Conservation (phyloP, 2,113 vertebrate species). For the Balaeniceps rex region DNA sequence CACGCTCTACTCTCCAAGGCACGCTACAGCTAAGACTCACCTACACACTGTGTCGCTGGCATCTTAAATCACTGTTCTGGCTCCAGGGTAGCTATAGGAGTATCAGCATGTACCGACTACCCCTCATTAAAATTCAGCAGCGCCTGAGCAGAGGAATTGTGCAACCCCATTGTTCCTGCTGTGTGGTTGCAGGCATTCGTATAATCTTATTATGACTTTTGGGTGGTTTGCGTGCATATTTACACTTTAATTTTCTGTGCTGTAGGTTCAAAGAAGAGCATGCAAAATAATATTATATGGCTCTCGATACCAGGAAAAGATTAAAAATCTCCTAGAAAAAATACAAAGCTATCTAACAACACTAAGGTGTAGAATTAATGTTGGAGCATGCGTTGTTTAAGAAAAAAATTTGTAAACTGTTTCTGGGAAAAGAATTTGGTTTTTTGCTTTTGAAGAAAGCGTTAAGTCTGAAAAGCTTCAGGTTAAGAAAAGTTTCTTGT, state of each 20-base stretch:
- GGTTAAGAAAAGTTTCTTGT: not conserved
- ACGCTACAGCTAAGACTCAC: not conserved
- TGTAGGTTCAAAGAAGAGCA: not conserved
- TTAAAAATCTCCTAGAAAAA: not conserved
- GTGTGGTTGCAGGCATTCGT: constrained; percentile 20
- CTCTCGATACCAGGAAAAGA: not conserved
- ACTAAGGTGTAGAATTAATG: not conserved
- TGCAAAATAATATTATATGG: not conserved
- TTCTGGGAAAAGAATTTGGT: not conserved
- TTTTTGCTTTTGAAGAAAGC: not conserved
- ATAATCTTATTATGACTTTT: constrained; percentile 37
- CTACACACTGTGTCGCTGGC: not conserved
- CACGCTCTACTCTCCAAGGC: not conserved
- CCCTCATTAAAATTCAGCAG: constrained; percentile 44
- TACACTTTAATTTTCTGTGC: constrained; percentile 15
- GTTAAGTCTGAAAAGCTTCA: not conserved
- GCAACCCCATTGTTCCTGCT: constrained; percentile 40
- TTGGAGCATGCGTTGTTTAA: not conserved
- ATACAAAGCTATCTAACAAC: not conserved
- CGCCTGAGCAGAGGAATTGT: not conserved
- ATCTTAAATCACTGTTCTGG: not conserved
- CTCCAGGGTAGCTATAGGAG: constrained; percentile 21
- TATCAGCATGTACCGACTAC: constrained; percentile 25
- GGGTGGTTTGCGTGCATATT: not conserved
- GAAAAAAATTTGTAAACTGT: not conserved